Conservation (phyloP, 2,113 vertebrate genomes). For the Malurus cyaneus region DNA sequence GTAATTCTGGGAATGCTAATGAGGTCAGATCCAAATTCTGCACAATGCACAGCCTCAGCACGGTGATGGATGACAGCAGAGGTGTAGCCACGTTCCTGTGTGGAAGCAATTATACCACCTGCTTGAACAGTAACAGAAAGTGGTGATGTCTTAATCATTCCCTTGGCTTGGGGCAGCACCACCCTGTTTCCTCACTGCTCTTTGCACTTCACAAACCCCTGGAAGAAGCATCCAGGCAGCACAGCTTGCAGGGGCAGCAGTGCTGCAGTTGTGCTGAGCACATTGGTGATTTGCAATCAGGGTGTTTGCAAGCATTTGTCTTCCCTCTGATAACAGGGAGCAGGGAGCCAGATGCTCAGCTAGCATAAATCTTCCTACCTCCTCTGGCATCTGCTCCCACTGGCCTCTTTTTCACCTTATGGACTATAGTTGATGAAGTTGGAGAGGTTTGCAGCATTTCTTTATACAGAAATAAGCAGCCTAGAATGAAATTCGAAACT, state of each 20-base stretch:
- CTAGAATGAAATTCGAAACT: neutral
- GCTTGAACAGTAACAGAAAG: neutral
- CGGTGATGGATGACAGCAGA: slow-evolving; percentile 2
- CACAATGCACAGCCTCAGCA: neutral
- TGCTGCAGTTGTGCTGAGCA: neutral
- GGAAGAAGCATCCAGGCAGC: neutral
- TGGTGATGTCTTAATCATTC: slow-evolving; percentile 4
- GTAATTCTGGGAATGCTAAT: slow-evolving; percentile 40
- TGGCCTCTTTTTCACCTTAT: neutral
- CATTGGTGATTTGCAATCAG: neutral
- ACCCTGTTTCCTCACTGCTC: neutral
- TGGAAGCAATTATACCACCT: neutral
- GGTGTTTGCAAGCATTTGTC: slow-evolving; percentile 11
- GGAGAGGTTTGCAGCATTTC: neutral
- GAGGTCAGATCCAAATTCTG: slow-evolving; percentile 23
- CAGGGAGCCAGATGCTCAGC: neutral
- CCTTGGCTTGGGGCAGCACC: neutral
- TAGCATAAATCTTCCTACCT: neutral
- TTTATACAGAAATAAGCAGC: neutral
- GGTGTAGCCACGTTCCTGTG: neutral
- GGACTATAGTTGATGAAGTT: neutral
- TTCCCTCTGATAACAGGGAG: neutral
- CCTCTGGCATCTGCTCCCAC: neutral
- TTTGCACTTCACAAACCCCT: neutral
- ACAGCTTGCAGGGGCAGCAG: neutral